Evolutionary conservation across 2,888 invertebrate species (phyloP), one percentile per base, ranked within the genome.

Genomic region (Melanostoma mellinum): DNA sequence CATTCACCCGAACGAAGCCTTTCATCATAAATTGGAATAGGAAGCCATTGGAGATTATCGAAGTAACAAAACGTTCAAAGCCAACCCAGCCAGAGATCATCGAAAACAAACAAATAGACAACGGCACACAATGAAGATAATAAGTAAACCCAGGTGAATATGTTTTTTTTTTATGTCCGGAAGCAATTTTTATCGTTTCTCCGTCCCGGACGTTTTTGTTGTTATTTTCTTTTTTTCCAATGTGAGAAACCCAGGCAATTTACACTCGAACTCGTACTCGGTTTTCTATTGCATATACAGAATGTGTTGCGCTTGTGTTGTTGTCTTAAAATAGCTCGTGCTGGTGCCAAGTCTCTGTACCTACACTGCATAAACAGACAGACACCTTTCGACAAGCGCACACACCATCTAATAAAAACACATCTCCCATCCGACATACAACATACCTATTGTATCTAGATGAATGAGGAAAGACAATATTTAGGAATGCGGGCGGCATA

Each of bases 401-500:
- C 72, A 77, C 60, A 68, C 61, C 69, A 65, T 74, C 53, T 73
- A 68, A 71, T 69, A 56, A 38, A 63, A 69, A 56, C 60, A 72
- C 72, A 35, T 63, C 65, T 32, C 65, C 44, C 58, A 58, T 56
- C 56, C 61, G 52, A 63, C 35, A 60, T 36, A 56, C 46, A 32
- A 56, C 56, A 42, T 35, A n/a, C 50, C 32, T 63, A 52, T 60
- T 61, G 68, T 71, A 42, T 38, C 32, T 63, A 74, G 53, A 84
- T 74, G 65, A 84, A 79, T 78, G 78, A 74, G 74, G 65, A 79
- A 69, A 84, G 74, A 84, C 78, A 84, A 74, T 84, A 55, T 74
- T 69, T 67, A 74, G 79, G 79, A 84, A 84, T 84, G 84, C 84
- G 79, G 79, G 84, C 84, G 79, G 71, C 79, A 55, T 67, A 60